Base-by-base conservation (phyloP, 2,113 vertebrate genomes). In the Empidonax alnorum region DNA sequence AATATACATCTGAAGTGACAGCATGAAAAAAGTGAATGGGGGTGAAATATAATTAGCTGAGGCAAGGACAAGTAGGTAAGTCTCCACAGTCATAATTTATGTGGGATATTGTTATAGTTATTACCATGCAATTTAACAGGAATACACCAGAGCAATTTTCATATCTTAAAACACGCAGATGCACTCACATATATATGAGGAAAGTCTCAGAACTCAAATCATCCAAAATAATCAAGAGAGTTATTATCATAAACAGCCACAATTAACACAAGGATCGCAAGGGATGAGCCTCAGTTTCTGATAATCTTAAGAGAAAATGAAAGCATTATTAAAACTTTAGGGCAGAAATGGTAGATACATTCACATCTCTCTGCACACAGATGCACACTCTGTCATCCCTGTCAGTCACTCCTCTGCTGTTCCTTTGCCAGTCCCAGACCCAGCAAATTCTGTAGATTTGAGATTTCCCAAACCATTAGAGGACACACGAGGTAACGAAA, bases 121-220 rank as follows among this genome's bases (percentile, higher is more conserved):
- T 97, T 95, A 84, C 95, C 96, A 94, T 96, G 89, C 96, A 97
- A 97, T 97, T 97, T 94, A 97, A 96, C 96, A 96, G 84, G 96
- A 96, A 94, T 94, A 96, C 96, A 96, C 96, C 78, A 97, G 94
- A 94, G 96, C 95, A 94, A 95, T 94, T 94, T 92, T 95, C 39
- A 0, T 87, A 85, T 93, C 90, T 96, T 92, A 85, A 96, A 95
- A 94, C 87, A 90, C 28, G 89, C 71, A 95, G 90, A 94, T 63
- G 87, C 71, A 93, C 90, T 97, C 91, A 80, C 47, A 74, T 61
- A 85, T 25, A 56, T 77, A 76, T 61, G 87, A 94, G 95, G 85
- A 94, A 94, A 71, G 58, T 39, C 73, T 96, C 75, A 92, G 87
- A 92, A 91, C 87, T 91, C 95, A 93, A 88, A 84, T 69, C 74